Evolutionary conservation across 2,888 invertebrate species (phyloP), one percentile per base, ranked within the genome.

Genomic region (Poecilobothrus nobilitatus): DNA sequence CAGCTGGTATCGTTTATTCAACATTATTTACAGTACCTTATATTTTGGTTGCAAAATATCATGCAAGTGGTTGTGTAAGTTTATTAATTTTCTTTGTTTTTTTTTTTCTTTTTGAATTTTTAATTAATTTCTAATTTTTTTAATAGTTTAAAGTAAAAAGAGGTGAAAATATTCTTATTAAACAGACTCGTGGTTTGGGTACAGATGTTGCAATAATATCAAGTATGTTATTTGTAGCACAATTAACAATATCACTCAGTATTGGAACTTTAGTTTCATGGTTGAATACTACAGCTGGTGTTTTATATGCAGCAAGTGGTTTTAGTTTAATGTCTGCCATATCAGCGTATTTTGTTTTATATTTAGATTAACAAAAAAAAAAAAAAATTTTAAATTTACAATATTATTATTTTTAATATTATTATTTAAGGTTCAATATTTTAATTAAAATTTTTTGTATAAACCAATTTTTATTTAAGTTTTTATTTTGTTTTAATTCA

Each of bases 11-110:
- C 63, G 76, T 82, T 53, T 83, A 82, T 70, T 80, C 81, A 8
- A 82, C 82, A 0, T 74, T 82, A 1, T 82, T 82, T n/a, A 83
- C 82, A 22, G 79, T 83, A 71, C 83, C 83, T 12, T 83, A 80
- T 66, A 78, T 83, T 34, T 68, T 83, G 27, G 76, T 83, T 53
- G 82, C 82, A 27, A 78, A 77, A 70, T 83, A 83, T 72, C 83
- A 83, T 73, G 78, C 81, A 27, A 80, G 81, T 70, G 80, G 80
- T 71, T 80, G 78, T 70, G 82, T 82, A 79, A 76, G 81, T 78
- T 41, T 9, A n/a, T 22, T 1, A n/a, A 67, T 34, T 12, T 44
- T 22, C 6, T 44, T 18, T 33, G n/a, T 21, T 18, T 44, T 12
- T 27, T 27, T 4, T n/a, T n/a, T 27, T 27, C 41, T 15, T 65